phyloP scores from a whole-genome alignment of 2,113 vertebrate species.

The Ictalurus furcatus region DNA sequence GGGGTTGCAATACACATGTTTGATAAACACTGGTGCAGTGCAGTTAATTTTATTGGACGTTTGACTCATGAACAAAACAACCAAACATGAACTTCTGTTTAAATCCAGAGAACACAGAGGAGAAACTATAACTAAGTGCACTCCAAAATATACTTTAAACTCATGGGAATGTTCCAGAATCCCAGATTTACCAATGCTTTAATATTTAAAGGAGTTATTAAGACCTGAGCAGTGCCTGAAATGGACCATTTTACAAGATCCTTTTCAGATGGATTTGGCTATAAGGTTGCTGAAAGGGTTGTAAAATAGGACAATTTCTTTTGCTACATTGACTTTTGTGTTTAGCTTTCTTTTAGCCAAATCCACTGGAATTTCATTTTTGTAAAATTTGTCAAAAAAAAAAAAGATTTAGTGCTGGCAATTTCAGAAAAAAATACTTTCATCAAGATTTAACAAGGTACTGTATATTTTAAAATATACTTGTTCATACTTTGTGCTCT shows the following conservation, averaged over 20 bases:
- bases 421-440: not conserved
- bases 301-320: not conserved
- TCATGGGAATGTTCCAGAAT: not conserved
- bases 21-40: no score
- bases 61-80: not conserved
- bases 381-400: not conserved
- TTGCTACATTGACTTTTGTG: not conserved
- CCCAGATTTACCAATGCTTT: not conserved
- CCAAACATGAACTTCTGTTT: not conserved
- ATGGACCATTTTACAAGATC: not conserved
- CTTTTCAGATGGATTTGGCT: not conserved
- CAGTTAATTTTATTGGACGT: not conserved
- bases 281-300: not conserved
- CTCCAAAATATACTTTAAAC: not conserved
- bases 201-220: not conserved
- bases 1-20: no score
- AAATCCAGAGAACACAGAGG: no score
- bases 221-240: not conserved
- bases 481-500: not conserved
- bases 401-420: not conserved
- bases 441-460: not conserved
- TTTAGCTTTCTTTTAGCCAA: not conserved
- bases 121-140: not conserved
- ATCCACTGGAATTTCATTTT: not conserved
- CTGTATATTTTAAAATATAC: not conserved